Conservation (phyloP, 2,113 vertebrate species). For the Porphyrio hochstetteri region DNA sequence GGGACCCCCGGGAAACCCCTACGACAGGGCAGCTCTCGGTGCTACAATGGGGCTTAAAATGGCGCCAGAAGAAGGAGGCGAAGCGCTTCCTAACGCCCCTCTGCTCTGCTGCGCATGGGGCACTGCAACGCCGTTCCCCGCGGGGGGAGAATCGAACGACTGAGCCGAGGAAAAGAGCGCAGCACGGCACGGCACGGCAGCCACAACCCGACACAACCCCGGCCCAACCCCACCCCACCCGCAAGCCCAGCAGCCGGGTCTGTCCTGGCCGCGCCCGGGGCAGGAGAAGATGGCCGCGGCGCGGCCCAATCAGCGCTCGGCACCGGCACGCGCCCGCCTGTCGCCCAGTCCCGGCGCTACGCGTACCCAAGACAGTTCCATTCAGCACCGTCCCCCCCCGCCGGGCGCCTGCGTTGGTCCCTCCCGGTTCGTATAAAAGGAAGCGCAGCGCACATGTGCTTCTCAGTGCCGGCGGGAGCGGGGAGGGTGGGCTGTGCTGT, state of each 20-base stretch:
- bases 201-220: too few species aligned
- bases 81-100: background rate
- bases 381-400: background rate
- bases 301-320: slow-evolving; percentile 12
- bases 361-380: slow-evolving; percentile 44
- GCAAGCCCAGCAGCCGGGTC: background rate
- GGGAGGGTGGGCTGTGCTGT: rapidly evolving
- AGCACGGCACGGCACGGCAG: rapidly evolving
- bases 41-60: background rate
- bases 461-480: background rate
- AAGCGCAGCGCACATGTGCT: slow-evolving; percentile 5
- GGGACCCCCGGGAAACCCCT: rapidly evolving
- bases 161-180: rapidly evolving
- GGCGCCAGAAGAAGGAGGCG: background rate
- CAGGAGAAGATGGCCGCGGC: background rate
- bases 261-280: rapidly evolving
- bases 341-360: slow-evolving; percentile 22
- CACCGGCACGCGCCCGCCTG: background rate
- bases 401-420: background rate
- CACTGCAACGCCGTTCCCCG: too few species aligned
- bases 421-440: background rate
- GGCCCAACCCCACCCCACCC: too few species aligned
- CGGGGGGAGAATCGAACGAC: rapidly evolving
- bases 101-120: background rate
- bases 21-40: rapidly evolving